Evolutionary conservation across 2,797 vertebrate genomes (phyloP).

Genomic region (Poeciliopsis gracilis): DNA sequence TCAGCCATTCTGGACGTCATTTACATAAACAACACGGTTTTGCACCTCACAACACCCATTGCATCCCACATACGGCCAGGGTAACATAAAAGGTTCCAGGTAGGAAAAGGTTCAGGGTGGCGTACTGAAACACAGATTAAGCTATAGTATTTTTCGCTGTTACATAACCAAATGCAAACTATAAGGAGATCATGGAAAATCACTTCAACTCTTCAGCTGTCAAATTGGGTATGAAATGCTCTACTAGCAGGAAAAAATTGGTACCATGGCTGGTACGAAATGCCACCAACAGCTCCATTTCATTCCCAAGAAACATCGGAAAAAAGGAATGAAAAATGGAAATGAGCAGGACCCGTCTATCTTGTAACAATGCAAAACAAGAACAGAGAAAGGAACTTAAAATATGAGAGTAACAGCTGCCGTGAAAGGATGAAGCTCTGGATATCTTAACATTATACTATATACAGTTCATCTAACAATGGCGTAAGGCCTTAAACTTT

Average conservation of each 20-base stretch:
- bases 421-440: constrained; percentile 78
- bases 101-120: background rate
- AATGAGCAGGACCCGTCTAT: background rate
- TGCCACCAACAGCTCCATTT: background rate
- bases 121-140: background rate
- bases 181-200: background rate
- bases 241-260: background rate
- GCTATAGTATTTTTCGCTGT: background rate
- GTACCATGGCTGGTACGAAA: background rate
- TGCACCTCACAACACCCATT: background rate
- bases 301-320: background rate
- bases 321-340: background rate
- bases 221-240: background rate
- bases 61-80: background rate
- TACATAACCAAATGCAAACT: constrained; percentile 6
- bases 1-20: background rate
- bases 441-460: constrained; percentile 73
- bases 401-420: constrained; percentile 79
- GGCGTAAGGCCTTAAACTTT: constrained; percentile 81
- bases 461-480: constrained; percentile 78
- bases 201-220: background rate
- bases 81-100: background rate
- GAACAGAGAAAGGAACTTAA: constrained; percentile 72
- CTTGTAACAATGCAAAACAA: constrained; percentile 67
- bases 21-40: background rate